Percentiles rank a stretch among this genome's conserved stretches.
Conservation (phyloP, 2,888 invertebrate species). For the Drosophila acutilabella region DNA sequence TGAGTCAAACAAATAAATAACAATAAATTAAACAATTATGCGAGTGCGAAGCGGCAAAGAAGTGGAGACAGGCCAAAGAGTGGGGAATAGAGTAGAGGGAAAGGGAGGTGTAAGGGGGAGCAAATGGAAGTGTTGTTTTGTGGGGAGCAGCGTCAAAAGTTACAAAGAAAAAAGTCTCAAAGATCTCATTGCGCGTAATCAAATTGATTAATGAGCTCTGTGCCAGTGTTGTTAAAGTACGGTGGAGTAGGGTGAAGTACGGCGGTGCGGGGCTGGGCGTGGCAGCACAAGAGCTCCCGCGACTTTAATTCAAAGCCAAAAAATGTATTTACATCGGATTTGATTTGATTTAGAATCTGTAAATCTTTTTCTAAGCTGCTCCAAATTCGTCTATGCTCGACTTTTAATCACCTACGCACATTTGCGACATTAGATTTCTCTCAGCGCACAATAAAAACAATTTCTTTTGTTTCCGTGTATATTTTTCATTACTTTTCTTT, state of each 20-base stretch:
- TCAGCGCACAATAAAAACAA: slow-evolving; percentile 42
- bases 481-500: slow-evolving; percentile 16
- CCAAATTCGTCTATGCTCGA: slow-evolving; percentile 20
- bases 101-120: neutral
- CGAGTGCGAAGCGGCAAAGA: slow-evolving; percentile 4
- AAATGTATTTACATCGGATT: neutral
- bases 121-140: slow-evolving; percentile 13
- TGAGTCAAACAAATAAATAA: slow-evolving; percentile 72
- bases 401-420: slow-evolving; percentile 19
- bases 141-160: slow-evolving; percentile 45
- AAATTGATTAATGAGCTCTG: slow-evolving; percentile 75
- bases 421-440: slow-evolving; percentile 44
- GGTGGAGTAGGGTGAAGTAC: neutral
- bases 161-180: slow-evolving; percentile 37
- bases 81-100: neutral
- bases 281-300: too few relatives aligned
- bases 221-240: slow-evolving; percentile 27
- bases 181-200: slow-evolving; percentile 70
- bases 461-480: slow-evolving; percentile 46
- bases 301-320: too few relatives aligned
- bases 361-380: neutral
- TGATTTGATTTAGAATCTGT: neutral
- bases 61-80: neutral
- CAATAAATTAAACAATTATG: slow-evolving; percentile 80
- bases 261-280: too few relatives aligned